phyloP scores from a whole-genome alignment of 2,888 invertebrate genomes.

The Dryobota labecula region DNA sequence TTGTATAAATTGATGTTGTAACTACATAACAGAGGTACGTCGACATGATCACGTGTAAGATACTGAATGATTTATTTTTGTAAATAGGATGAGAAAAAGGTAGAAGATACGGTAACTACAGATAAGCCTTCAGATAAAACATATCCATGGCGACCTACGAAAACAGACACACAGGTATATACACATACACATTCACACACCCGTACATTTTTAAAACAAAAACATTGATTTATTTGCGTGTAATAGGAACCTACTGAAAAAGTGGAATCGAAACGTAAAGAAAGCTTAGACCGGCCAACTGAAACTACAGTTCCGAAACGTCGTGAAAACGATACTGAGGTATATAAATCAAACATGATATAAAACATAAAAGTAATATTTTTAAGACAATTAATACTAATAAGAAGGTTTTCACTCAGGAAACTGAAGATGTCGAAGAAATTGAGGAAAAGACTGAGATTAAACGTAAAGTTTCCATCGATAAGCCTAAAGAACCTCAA shows the following conservation, averaged over 20 bases:
- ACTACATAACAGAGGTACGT: slow-evolving; percentile 41
- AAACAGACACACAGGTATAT: slow-evolving; percentile 80
- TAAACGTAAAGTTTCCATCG: slow-evolving; percentile 67
- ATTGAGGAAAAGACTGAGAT: slow-evolving; percentile 68
- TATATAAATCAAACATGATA: slow-evolving; percentile 54
- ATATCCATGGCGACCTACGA: slow-evolving; percentile 85
- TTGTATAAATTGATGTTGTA: slow-evolving; percentile 60
- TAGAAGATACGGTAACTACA: slow-evolving; percentile 80
- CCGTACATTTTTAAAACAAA: slow-evolving; percentile 22
- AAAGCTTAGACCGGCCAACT: slow-evolving; percentile 71
- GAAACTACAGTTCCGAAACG: slow-evolving; percentile 66
- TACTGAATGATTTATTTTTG: slow-evolving; percentile 76
- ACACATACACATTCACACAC: slow-evolving; percentile 66
- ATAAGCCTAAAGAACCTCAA: slow-evolving; percentile 63
- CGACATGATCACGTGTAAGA: slow-evolving; percentile 38
- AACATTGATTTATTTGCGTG: slow-evolving; percentile 47
- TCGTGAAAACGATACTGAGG: slow-evolving; percentile 77
- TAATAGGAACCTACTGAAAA: slow-evolving; percentile 77
- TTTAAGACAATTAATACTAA: slow-evolving; percentile 18
- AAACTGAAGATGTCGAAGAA: slow-evolving; percentile 71
- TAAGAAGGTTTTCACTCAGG: slow-evolving; percentile 65
- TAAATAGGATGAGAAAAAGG: slow-evolving; percentile 83
- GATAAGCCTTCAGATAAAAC: slow-evolving; percentile 85
- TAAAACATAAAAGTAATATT: not conserved
- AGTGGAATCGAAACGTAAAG: slow-evolving; percentile 76